Percentiles rank a stretch among this genome's conserved stretches.
Evolutionary conservation across 1,140 invertebrate species (phyloP).

Genomic region (Myzus persicae): DNA sequence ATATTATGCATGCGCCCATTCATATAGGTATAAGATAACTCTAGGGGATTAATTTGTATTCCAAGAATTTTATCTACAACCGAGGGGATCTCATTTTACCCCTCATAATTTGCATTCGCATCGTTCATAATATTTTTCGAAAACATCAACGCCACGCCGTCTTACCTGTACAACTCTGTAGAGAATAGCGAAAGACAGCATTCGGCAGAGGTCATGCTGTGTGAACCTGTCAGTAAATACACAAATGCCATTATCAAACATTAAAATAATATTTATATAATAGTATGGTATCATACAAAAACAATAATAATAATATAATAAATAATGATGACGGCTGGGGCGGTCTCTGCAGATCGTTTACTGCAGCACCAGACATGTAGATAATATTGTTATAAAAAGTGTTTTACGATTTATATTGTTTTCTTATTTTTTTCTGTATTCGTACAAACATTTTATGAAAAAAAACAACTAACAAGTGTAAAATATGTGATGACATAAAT

Average conservation of each 20-base stretch:
- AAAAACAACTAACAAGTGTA: neutral
- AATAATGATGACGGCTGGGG: neutral
- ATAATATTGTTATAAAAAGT: neutral
- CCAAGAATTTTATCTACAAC: too few relatives aligned
- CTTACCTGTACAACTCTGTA: neutral
- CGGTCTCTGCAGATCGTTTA: too few relatives aligned
- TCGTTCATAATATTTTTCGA: neutral
- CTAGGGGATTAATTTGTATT: too few relatives aligned
- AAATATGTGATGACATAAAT: conserved; percentile 18
- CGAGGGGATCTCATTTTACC: neutral
- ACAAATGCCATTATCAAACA: neutral
- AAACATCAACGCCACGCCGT: neutral
- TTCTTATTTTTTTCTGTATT: neutral
- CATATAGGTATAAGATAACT: too few relatives aligned
- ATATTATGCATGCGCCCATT: too few relatives aligned
- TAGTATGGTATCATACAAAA: neutral
- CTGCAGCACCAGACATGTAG: neutral
- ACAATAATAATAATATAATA: conserved; percentile 4
- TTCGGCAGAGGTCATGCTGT: neutral
- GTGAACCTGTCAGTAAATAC: neutral
- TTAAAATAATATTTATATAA: conserved; percentile 17
- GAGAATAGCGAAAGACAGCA: neutral
- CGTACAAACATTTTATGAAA: neutral
- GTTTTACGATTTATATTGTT: conserved; percentile 14
- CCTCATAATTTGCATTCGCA: neutral